Evolutionary conservation across 2,113 vertebrate genomes (phyloP), one percentile per base, ranked within the genome.

Genomic region (Cricetomys ansorgei): DNA sequence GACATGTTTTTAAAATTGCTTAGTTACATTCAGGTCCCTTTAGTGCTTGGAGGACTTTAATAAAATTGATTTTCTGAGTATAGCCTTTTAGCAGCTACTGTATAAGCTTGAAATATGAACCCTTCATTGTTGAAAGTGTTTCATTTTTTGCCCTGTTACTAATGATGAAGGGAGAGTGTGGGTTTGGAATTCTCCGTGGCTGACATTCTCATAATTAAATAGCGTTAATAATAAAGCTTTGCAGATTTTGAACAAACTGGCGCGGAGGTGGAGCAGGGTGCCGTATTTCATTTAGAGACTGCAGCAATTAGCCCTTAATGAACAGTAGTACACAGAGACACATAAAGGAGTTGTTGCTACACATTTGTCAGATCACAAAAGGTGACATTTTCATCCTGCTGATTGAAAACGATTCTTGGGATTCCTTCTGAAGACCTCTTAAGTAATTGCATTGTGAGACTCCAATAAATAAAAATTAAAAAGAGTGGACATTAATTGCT

Each of bases 51-150:
- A 99, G 99, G 99, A 99, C 99, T 99, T 99, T 99, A 99, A 99
- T 99, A 99, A 99, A 99, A 99, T 99, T 99, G 99, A 99, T 99
- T 99, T 99, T 99, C 99, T 99, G 99, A 99, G 99, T 99, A 99
- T 99, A 99, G 98, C 99, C 99, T 99, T 99, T 99, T 99, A 99
- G 99, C 99, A 99, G 99, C 99, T 99, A 98, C 98, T 98, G 98
- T 98, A 99, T 99, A 99, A 99, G 99, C 99, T 99, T 99, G 99
- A 99, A 99, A 99, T 99, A 99, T 99, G 99, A 99, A 99, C 99
- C 99, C 99, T 99, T 99, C 99, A 99, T 99, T 99, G 99, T 99
- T 98, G 99, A 99, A 99, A 99, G 99, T 99, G 99, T 99, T 99
- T 99, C 99, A 99, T 99, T 99, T 99, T 99, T 99, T 98, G 98